Percentiles rank a stretch among this genome's conserved stretches.
Conservation (phyloP, 2,113 vertebrate genomes). For the Parus major region DNA sequence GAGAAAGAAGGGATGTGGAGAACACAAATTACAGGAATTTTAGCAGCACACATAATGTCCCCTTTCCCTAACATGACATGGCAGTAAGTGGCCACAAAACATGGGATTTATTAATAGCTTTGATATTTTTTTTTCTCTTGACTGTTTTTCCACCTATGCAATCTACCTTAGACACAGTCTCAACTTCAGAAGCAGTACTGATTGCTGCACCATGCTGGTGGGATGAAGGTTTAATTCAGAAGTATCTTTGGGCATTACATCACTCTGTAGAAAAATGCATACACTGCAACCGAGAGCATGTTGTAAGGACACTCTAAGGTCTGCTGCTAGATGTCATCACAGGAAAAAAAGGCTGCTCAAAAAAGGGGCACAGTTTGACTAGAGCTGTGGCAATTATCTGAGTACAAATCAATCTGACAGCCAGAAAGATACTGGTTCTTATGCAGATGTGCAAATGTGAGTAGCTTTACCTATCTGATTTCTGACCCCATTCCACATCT, state of each 20-base stretch:
- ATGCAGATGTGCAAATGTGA: neutral
- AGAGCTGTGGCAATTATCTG: neutral
- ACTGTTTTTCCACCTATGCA: neutral
- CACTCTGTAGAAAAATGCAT: neutral
- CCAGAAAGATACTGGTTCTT: neutral
- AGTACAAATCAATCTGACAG: neutral
- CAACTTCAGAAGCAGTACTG: neutral
- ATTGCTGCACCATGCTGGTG: neutral
- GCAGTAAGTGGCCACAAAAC: neutral
- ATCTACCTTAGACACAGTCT: neutral
- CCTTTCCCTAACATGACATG: neutral
- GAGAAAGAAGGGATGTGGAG: neutral
- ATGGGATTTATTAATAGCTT: neutral
- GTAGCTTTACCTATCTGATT: neutral
- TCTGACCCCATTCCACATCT: neutral
- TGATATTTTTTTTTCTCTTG: neutral
- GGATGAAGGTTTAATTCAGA: neutral
- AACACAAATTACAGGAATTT: neutral
- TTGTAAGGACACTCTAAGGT: neutral
- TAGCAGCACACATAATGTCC: neutral
- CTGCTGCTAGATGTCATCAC: neutral
- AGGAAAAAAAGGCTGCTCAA: neutral
- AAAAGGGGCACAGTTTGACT: neutral
- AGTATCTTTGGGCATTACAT: neutral
- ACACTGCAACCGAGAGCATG: neutral